Conservation (phyloP, 1,140 invertebrate genomes). For the Elysia chlorotica region DNA sequence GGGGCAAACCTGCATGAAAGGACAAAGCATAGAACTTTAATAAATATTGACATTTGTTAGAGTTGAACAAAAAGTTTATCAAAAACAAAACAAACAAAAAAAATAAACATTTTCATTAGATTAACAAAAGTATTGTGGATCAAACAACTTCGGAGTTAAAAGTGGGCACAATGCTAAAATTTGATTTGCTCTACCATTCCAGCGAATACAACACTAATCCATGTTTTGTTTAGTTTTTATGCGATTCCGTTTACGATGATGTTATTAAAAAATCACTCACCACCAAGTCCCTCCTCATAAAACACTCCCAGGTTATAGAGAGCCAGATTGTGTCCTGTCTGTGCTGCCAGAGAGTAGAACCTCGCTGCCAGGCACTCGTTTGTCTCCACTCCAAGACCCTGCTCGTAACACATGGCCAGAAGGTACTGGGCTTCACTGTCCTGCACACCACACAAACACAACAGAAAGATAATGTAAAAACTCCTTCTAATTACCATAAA, state of each 20-base stretch:
- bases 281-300: conserved; percentile 51
- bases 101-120: too few relatives aligned
- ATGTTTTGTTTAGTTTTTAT: too few relatives aligned
- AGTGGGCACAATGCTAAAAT: too few relatives aligned
- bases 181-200: too few relatives aligned
- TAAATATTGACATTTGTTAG: too few relatives aligned
- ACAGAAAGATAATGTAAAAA: background rate
- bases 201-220: too few relatives aligned
- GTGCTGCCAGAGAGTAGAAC: conserved; percentile 41
- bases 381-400: conserved; percentile 49
- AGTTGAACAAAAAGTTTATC: too few relatives aligned
- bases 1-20: conserved; percentile 38
- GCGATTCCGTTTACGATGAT: background rate
- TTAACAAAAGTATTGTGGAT: too few relatives aligned
- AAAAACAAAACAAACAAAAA: too few relatives aligned
- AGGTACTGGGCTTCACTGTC: conserved; percentile 53
- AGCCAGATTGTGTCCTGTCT: conserved; percentile 45
- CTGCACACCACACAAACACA: too few relatives aligned
- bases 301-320: conserved; percentile 47
- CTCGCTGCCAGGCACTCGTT: conserved; percentile 45
- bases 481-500: background rate
- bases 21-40: too few relatives aligned
- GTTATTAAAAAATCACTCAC: conserved; percentile 31
- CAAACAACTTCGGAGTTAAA: too few relatives aligned
- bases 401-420: conserved; percentile 54